Percentiles rank a stretch among this genome's conserved stretches.
Evolutionary conservation across 2,888 invertebrate genomes (phyloP).

Genomic region (Noctuana brunneofusca): DNA sequence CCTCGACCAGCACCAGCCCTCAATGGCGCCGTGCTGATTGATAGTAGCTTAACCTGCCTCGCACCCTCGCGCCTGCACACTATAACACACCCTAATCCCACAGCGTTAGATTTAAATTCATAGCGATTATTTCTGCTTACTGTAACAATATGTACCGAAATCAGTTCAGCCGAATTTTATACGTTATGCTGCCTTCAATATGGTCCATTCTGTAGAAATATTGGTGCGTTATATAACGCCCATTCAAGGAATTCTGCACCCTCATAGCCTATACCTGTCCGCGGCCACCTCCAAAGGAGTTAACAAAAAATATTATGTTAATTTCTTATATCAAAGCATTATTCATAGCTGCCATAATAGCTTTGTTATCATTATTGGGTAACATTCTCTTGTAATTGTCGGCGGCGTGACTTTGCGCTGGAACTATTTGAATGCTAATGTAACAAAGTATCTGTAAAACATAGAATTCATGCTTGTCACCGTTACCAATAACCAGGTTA

Average conservation of each 20-base stretch:
- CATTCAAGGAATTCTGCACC: constrained; percentile 82
- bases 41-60: constrained; percentile 74
- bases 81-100: constrained; percentile 46
- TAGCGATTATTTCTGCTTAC: constrained; percentile 2
- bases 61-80: constrained; percentile 52
- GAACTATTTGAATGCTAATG: constrained; percentile 53
- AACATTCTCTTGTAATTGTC: constrained; percentile 68
- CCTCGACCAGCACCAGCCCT: constrained; percentile 78
- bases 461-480: constrained; percentile 59
- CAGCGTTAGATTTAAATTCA: constrained; percentile 43
- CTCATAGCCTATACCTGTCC: constrained; percentile 79
- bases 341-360: constrained; percentile 77
- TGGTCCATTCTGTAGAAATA: constrained; percentile 41
- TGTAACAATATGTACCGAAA: constrained; percentile 17
- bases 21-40: constrained; percentile 82
- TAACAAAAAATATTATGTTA: constrained; percentile 80
- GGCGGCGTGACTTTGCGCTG: constrained; percentile 48
- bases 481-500: constrained; percentile 40
- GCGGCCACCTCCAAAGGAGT: constrained; percentile 78
- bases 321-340: constrained; percentile 76
- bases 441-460: constrained; percentile 38
- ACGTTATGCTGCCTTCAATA: constrained; percentile 28
- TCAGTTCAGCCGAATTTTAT: background rate
- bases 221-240: constrained; percentile 50
- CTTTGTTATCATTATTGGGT: constrained; percentile 79